phyloP scores from a whole-genome alignment of 64 coral and sea anemone genomes.

The Catalaphyllia jardinei region DNA sequence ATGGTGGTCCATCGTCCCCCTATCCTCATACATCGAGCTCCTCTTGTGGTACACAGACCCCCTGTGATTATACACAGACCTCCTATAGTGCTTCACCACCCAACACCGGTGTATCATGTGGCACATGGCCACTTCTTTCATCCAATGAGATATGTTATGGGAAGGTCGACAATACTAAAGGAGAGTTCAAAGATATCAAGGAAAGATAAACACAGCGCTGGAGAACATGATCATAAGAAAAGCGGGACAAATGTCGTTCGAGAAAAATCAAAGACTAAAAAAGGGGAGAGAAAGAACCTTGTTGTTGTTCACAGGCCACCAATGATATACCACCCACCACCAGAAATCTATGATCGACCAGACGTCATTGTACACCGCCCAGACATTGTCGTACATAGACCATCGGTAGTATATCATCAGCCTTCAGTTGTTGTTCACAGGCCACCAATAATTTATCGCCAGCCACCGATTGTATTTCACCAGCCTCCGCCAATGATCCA shows the following conservation, averaged over 20 bases:
- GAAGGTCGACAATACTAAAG: constrained; percentile 75
- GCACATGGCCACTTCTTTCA: constrained; percentile 22
- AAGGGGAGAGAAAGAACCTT: constrained; percentile 79
- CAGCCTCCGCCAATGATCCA: constrained; percentile 90
- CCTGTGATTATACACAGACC: constrained; percentile 70
- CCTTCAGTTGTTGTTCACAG: constrained; percentile 92
- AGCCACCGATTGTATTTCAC: constrained; percentile 92
- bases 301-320: constrained; percentile 89
- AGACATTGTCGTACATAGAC: constrained; percentile 82
- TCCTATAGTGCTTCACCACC: constrained; percentile 69
- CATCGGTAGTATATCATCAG: constrained; percentile 95
- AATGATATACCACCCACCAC: constrained; percentile 95
- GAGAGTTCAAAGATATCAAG: constrained; percentile 19
- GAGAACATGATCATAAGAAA: background rate
- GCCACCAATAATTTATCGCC: constrained; percentile 86
- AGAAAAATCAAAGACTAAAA: constrained; percentile 32
- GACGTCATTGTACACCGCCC: constrained; percentile 88
- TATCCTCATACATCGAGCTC: constrained; percentile 60
- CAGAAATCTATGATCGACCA: constrained; percentile 96
- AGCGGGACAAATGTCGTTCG: background rate
- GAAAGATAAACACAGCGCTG: background rate
- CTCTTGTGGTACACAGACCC: constrained; percentile 64
- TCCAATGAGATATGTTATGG: constrained; percentile 40
- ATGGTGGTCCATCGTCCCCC: constrained; percentile 66
- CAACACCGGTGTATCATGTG: constrained; percentile 56